These are phyloP conservation scores for Drosophila elegans DNA, from an alignment of 1,140 invertebrate species.

Conservation along the genomic window DNA sequence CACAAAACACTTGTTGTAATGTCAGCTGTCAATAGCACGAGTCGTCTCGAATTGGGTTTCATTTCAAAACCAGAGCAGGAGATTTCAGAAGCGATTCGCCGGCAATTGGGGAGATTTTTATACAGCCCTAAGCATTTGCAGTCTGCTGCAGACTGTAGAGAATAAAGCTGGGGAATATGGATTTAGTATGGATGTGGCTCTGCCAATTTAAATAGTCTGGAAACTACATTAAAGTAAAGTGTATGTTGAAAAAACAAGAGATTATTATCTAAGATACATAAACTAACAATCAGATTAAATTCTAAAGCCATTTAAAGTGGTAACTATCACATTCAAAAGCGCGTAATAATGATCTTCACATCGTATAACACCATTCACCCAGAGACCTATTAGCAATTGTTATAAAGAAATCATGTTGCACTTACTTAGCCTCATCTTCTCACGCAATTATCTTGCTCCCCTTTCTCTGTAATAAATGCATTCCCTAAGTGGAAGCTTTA, in stretches of 20 bases:
- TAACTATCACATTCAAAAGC: background rate
- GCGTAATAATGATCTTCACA: slow-evolving; percentile 11
- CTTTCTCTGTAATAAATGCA: slow-evolving; percentile 29
- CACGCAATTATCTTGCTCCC: slow-evolving; percentile 39
- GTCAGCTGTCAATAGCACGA: slow-evolving; percentile 52
- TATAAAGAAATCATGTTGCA: slow-evolving; percentile 45
- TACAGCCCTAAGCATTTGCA: slow-evolving; percentile 3
- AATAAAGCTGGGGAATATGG: slow-evolving; percentile 1
- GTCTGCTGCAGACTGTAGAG: slow-evolving; percentile 7
- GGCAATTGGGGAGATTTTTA: slow-evolving; percentile 32
- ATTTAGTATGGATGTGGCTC: background rate
- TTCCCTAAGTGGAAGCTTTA: slow-evolving; percentile 31
- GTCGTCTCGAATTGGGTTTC: slow-evolving; percentile 34
- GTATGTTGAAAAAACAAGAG: no score
- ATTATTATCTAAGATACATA: no score
- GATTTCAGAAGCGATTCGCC: background rate
- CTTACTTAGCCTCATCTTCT: slow-evolving; percentile 22
- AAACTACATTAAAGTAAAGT: no score
- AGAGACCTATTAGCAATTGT: slow-evolving; percentile 10
- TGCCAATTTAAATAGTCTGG: background rate
- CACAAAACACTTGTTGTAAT: slow-evolving; percentile 53
- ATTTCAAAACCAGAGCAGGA: slow-evolving; percentile 6
- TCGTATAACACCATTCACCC: background rate
- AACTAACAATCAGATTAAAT: no score
- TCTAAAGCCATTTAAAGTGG: no score